A percentile compares a stretch with the other conserved stretches of the same genome.
phyloP scores from a whole-genome alignment of 2,888 invertebrate species.

The Archips crataeganus region DNA sequence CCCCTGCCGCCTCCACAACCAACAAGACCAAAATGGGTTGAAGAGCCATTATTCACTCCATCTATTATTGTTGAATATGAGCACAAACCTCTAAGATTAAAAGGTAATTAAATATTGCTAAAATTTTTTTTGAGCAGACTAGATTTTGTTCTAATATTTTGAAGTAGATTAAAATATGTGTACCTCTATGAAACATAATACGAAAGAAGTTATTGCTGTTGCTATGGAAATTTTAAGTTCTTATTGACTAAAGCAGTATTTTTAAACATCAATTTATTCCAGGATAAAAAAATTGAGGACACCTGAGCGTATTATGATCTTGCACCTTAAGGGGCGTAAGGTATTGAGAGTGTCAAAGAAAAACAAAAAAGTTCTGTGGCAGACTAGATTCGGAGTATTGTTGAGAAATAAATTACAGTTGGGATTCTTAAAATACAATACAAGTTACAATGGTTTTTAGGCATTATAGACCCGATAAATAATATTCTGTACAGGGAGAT shows the following conservation, averaged over 20 bases:
- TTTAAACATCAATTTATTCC: neutral
- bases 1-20: slow-evolving; percentile 47
- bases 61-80: slow-evolving; percentile 90
- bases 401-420: too few species aligned
- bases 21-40: slow-evolving; percentile 64
- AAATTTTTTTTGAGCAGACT: slow-evolving; percentile 17
- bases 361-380: too few species aligned
- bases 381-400: too few species aligned
- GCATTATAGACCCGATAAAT: too few species aligned
- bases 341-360: neutral
- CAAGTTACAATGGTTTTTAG: too few species aligned
- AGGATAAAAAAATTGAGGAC: neutral
- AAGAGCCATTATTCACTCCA: slow-evolving; percentile 82
- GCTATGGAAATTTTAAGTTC: slow-evolving; percentile 9
- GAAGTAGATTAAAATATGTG: neutral
- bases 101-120: slow-evolving; percentile 73
- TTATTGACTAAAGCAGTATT: neutral
- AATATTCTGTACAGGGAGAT: too few species aligned
- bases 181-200: neutral
- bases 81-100: slow-evolving; percentile 85
- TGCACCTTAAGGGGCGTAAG: neutral
- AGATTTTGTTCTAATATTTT: neutral
- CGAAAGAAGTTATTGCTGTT: slow-evolving; percentile 27
- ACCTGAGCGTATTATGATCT: neutral
- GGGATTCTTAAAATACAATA: too few species aligned